Evolutionary conservation across 2,888 invertebrate genomes (phyloP).

Genomic region (Plagiodera versicolora): DNA sequence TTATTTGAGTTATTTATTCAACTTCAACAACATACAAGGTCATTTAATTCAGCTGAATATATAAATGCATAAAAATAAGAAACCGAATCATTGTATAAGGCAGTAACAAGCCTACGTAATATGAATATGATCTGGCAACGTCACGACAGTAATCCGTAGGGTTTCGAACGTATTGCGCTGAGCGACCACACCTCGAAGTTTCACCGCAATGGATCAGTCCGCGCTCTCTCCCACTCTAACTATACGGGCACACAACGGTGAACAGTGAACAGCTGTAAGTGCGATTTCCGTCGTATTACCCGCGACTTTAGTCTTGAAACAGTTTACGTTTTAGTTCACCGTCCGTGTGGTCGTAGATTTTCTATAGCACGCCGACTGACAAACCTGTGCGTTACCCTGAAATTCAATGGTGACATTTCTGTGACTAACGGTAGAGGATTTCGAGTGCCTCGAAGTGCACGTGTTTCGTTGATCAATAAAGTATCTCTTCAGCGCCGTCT

Average conservation of each 20-base stretch:
- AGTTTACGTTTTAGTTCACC: background rate
- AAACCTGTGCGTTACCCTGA: background rate
- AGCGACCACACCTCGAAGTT: slow-evolving; percentile 23
- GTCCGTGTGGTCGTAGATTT: background rate
- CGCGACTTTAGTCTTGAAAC: background rate
- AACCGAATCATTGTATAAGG: too few species aligned
- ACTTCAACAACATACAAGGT: too few species aligned
- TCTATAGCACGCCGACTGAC: background rate
- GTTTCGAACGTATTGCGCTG: background rate
- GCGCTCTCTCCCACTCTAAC: slow-evolving; percentile 30
- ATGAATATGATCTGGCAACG: background rate
- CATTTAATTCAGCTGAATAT: too few species aligned
- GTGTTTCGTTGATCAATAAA: slow-evolving; percentile 11
- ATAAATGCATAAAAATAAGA: too few species aligned
- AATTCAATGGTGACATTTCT: background rate
- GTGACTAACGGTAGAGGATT: background rate
- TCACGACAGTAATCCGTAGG: background rate
- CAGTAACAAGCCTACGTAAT: background rate
- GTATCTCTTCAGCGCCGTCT: background rate
- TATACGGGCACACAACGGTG: slow-evolving; percentile 9
- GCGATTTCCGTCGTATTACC: background rate
- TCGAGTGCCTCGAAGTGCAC: slow-evolving; percentile 4
- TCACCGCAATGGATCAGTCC: slow-evolving; percentile 35
- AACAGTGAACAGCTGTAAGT: slow-evolving; percentile 22
- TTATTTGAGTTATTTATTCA: too few species aligned